Base-by-base conservation (phyloP, 2,113 vertebrate species). In the Eptesicus fuscus region DNA sequence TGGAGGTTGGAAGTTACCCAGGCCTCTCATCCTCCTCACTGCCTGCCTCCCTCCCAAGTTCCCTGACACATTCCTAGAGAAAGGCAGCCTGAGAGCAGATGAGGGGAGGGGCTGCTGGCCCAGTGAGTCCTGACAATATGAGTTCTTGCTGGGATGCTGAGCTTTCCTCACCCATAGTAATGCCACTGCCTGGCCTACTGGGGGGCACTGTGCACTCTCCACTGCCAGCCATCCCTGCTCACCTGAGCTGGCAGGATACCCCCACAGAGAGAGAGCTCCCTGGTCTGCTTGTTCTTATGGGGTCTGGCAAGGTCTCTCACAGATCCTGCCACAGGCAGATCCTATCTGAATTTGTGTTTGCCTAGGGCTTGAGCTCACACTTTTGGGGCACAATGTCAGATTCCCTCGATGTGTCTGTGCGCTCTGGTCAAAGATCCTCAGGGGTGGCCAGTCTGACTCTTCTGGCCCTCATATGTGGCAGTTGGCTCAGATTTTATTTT, bases 131-230 rank as follows among this genome's bases (percentile, higher is more conserved):
- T 85, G 37, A 63, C 0, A 56, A 25, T 49, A n/a, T 49, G 69
- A 44, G 16, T 89, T 92, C 83, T 76, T 73, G 23, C 71, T 88
- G 35, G n/a, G 67, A 71, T 47, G 30, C 69, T 40, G 18, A 83
- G 13, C 77, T 49, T 65, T 80, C 22, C 12, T 73, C 20, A 51
- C 47, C 7, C 18, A 1, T 11, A 23, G 40, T 25, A 35, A 71
- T 67, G 25, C 59, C 79, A 14, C 28, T 22, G 37, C 30, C 83
- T 40, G 59, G 37, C 25, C 49, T 47, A 3, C 22, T 20, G 4
- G 51, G n/a, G 47, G 42, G 7, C 9, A 2, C 0, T 10, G n/a
- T 65, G 2, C 8, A 2, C 2, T 16, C 17, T 4, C 40, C 9
- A 2, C 40, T 51, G 16, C 22, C 30, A 44, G 32, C 5, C 7